Percentiles rank a stretch among this genome's conserved stretches.
These are phyloP conservation scores for Micronisus gabar DNA, from an alignment of 2,113 vertebrate genomes.

Conservation along the genomic window DNA sequence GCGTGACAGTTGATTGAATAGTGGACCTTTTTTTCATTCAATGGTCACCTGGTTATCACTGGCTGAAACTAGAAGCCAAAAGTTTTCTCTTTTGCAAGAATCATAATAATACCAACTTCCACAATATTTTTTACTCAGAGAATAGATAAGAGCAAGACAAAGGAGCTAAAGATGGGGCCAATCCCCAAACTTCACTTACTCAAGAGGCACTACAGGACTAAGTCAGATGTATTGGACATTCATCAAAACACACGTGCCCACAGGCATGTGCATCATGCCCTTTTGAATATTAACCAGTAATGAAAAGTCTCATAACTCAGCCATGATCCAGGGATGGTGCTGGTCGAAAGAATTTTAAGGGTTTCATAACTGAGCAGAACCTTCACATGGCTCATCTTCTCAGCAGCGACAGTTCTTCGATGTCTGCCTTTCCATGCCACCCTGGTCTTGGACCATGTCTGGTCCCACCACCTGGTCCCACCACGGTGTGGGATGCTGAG, in stretches of 20 bases:
- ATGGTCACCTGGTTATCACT: rapidly evolving
- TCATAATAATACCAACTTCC: neutral
- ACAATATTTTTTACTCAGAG: neutral
- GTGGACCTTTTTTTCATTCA: neutral
- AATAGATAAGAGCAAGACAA: neutral
- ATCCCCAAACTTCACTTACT: neutral
- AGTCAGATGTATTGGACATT: neutral
- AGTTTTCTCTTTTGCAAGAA: neutral
- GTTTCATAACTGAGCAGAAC: neutral
- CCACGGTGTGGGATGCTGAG: neutral
- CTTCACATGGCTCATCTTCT: neutral
- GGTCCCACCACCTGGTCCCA: neutral
- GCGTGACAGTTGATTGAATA: neutral
- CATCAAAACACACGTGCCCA: neutral
- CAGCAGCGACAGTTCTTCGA: neutral
- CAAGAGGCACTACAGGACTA: neutral
- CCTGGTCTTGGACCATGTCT: rapidly evolving
- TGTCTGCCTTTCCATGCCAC: neutral
- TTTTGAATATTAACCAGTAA: neutral
- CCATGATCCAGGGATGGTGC: too few relatives aligned
- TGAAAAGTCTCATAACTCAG: neutral
- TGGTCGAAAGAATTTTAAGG: neutral
- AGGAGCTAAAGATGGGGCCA: neutral
- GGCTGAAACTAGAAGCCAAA: neutral
- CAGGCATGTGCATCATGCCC: too few relatives aligned